Evolutionary conservation across 2,797 vertebrate genomes (phyloP).

Genomic region (Petrocephalus sullivani): DNA sequence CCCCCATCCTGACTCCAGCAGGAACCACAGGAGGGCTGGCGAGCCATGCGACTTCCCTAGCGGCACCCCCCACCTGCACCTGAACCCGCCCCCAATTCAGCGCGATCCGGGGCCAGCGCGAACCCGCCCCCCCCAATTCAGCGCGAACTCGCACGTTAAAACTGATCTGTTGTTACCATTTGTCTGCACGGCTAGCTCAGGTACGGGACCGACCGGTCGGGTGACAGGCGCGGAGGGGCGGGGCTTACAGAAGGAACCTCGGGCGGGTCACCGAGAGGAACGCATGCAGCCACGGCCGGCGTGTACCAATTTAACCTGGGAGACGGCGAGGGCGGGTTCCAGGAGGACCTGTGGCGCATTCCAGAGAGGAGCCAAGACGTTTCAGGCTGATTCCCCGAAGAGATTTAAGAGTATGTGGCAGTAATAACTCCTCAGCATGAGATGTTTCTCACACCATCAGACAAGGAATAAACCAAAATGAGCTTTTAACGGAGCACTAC

Average conservation of each 20-base stretch:
- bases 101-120: no score
- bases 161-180: background rate
- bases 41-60: background rate
- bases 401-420: background rate
- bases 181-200: background rate
- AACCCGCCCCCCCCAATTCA: background rate
- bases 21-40: background rate
- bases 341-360: background rate
- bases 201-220: background rate
- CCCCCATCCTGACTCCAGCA: background rate
- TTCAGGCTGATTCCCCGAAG: background rate
- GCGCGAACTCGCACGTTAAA: background rate
- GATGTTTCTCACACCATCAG: background rate
- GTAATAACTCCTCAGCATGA: background rate
- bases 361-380: background rate
- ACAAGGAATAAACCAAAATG: background rate
- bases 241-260: background rate
- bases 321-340: background rate
- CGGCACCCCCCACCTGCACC: no score
- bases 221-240: background rate
- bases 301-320: background rate
- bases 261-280: background rate
- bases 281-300: background rate
- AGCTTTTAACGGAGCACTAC: background rate
- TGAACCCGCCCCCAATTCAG: background rate